Evolutionary conservation across 2,113 vertebrate genomes (phyloP).

Genomic region (Synodontis membranacea): DNA sequence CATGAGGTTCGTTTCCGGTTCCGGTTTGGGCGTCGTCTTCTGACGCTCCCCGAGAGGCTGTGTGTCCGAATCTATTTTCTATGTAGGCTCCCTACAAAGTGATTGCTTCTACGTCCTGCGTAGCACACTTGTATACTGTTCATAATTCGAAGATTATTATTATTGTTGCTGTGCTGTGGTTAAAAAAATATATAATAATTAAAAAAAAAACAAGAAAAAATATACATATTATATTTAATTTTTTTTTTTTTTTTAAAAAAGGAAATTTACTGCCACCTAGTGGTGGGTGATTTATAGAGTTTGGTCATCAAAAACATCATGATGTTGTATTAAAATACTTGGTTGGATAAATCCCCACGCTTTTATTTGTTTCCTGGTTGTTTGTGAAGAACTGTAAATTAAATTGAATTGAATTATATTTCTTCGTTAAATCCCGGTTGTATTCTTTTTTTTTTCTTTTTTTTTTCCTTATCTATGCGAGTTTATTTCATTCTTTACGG

Average conservation of each 20-base stretch:
- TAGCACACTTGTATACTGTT: neutral
- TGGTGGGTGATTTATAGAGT: neutral
- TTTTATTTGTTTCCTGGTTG: neutral
- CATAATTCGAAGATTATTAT: neutral
- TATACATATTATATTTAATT: too few relatives aligned
- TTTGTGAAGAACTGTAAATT: neutral
- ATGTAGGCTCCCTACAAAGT: neutral
- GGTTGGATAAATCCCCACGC: neutral
- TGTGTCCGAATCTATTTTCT: neutral
- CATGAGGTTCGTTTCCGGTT: neutral
- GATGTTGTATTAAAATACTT: neutral
- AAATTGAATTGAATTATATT: neutral
- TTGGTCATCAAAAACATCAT: neutral
- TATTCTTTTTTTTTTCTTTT: too few relatives aligned
- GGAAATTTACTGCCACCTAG: neutral
- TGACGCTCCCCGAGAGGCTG: neutral
- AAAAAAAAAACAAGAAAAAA: too few relatives aligned
- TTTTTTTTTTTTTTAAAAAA: too few relatives aligned
- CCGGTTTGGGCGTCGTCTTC: neutral
- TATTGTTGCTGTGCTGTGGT: neutral
- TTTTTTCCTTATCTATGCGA: too few relatives aligned
- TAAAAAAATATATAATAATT: too few relatives aligned
- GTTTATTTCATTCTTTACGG: constrained; percentile 11
- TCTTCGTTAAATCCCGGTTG: neutral
- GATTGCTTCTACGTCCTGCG: neutral